Conservation (phyloP, 2,113 vertebrate genomes). For the Rattus norvegicus region DNA sequence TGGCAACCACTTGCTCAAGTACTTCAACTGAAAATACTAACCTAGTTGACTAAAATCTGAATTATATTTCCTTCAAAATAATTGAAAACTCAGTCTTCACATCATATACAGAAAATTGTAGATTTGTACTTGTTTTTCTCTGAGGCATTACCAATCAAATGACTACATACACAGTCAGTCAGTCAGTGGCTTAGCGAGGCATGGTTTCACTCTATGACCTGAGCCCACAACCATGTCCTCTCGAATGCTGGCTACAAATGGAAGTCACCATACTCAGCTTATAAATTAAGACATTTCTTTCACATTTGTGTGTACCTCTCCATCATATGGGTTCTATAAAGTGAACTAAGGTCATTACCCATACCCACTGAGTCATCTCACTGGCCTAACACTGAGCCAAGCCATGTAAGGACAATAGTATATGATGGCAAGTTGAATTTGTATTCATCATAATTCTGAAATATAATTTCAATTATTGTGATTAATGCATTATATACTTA, state of each 20-base stretch:
- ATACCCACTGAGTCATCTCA: not conserved
- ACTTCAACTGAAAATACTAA: conserved; percentile 57
- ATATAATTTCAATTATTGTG: conserved; percentile 26
- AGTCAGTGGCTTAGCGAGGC: not conserved
- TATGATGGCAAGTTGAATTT: conserved; percentile 27
- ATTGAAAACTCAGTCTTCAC: conserved; percentile 28
- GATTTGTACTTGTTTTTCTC: conserved; percentile 12
- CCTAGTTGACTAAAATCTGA: conserved; percentile 55
- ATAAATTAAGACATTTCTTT: not conserved
- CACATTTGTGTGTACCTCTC: not conserved
- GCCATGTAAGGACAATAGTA: not conserved
- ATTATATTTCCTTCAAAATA: conserved; percentile 45
- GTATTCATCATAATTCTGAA: conserved; percentile 18
- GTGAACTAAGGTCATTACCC: not conserved
- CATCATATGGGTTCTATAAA: not conserved
- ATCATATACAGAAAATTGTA: conserved; percentile 15
- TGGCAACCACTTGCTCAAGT: conserved; percentile 41
- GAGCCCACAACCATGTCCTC: not conserved
- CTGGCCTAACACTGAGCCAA: not conserved
- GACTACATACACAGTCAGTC: not conserved
- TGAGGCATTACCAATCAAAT: not conserved
- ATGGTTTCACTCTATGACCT: not conserved
- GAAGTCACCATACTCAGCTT: not conserved
- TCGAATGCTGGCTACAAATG: not conserved
- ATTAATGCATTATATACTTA: not conserved